Base-by-base conservation (phyloP, 1,140 invertebrate species). In the Cyclina sinensis region DNA sequence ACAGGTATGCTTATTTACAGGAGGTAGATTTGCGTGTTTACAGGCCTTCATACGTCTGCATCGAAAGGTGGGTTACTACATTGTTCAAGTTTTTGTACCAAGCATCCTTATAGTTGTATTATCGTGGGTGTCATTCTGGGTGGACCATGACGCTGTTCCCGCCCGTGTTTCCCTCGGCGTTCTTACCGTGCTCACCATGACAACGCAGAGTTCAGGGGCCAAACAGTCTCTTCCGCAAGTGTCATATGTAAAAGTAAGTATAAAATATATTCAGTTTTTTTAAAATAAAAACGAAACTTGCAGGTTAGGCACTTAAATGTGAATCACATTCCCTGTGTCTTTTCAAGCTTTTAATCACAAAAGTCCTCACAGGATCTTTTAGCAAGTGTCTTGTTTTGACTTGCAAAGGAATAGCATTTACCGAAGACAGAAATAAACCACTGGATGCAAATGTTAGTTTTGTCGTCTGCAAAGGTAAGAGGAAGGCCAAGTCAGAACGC, bases 51-150 rank as follows among this genome's bases (percentile, higher is more conserved):
- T 90, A 7, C 48, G 32, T 94, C 96, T 99, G 9, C 97, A 98
- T 92, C 96, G 98, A 18, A 97, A 99, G 93, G 98, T 98, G 1
- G 98, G 98, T 51, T 99, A 99, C 94, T 99, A 99, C 95, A 96
- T 99, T 2, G 98, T 98, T 90, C 98, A 98, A 96, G 98, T 99
- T 14, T 99, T 99, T 95, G 97, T 99, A 46, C 99, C 99, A 0
- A 99, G 98, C 94, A 98, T 98, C 76, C 96, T 99, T 39, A 98
- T 99, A 86, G 98, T 99, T 0, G 98, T 99, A 0, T 96, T 99
- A 0, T 99, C 98, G 0, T 99, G 98, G 98, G 98, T 99, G 0
- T 98, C 98, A 0, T 99, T 99, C 95, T 99, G 98, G 98, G 96
- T 97, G 79, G 96, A 97, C 90, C 96, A 97, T 51, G 96, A 96